Base-by-base conservation (phyloP, 2,113 vertebrate species). In the Poeciliopsis retropinna region DNA sequence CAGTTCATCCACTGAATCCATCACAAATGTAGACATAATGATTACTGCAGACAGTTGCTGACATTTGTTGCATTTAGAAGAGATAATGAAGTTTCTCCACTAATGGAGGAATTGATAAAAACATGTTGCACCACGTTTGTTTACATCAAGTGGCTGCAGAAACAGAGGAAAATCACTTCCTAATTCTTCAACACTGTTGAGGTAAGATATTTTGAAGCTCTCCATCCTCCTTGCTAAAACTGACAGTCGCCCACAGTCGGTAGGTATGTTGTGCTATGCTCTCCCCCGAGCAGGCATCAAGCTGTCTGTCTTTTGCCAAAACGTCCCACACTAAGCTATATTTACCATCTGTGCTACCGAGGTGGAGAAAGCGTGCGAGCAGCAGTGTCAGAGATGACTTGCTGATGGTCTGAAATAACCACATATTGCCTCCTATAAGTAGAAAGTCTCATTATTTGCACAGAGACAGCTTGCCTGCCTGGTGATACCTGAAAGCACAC, bases 261-360 rank as follows among this genome's bases (percentile, higher is more conserved):
- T 88, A 89, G 89, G 82, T 90, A 89, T 79, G 79, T 70, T 79
- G 78, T 79, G 89, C 83, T 73, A 64, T 71, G 74, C 84, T 84
- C 73, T 78, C 72, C 79, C 80, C 85, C 76, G 70, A 85, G 80
- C 84, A 87, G 86, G 80, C 89, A 82, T 74, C 83, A 76, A 85
- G 82, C 64, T 65, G 88, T 83, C 82, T 88, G 88, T 83, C 82
- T 89, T 64, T 79, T 89, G 90, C 91, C 92, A 92, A 82, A 91
- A 72, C 91, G 88, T 88, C 92, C 92, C 90, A 93, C 91, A 82
- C 86, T 57, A 7, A 64, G 83, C 90, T 93, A 92, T 90, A 92
- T 91, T 92, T 93, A 91, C 85, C 75, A 70, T 83, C 81, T 71
- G 61, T 63, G 84, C 74, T 76, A 75, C 88, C 67, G 76, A 73